Evolutionary conservation across 2,888 invertebrate species (phyloP).

Genomic region (Ornithoptera alexandrae): DNA sequence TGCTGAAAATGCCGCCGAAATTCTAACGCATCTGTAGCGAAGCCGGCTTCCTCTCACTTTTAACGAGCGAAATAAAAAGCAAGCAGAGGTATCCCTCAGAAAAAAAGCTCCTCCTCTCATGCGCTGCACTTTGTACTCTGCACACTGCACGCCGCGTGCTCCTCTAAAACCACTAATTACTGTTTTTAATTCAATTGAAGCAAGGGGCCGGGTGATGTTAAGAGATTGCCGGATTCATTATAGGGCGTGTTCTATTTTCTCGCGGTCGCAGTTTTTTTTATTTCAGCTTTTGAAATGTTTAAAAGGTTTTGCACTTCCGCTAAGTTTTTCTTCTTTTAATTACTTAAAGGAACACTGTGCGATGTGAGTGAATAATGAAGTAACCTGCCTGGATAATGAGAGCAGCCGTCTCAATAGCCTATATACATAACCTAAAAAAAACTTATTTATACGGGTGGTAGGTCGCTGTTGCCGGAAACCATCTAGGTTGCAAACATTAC

Average conservation of each 20-base stretch:
- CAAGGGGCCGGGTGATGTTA: conserved; percentile 28
- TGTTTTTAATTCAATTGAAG: conserved; percentile 38
- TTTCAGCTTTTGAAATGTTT: not conserved
- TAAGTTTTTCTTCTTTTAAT: conserved; percentile 22
- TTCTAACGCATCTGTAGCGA: too few species aligned
- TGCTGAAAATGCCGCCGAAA: too few species aligned
- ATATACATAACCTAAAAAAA: too few species aligned
- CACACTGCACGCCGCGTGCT: not conserved
- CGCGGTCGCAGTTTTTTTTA: conserved; percentile 1
- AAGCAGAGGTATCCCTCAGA: conserved; percentile 10
- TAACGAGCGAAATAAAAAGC: conserved; percentile 22
- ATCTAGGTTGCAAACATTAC: too few species aligned
- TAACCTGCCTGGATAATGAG: not conserved
- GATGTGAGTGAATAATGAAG: not conserved
- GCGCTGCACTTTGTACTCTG: not conserved
- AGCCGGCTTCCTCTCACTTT: conserved; percentile 5
- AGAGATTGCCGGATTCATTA: conserved; percentile 33
- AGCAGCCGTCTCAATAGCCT: too few species aligned
- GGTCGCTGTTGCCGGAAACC: too few species aligned
- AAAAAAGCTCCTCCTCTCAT: conserved; percentile 19
- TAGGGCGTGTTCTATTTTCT: conserved; percentile 6
- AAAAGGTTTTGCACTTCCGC: conserved; percentile 10
- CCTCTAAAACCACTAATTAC: conserved; percentile 38
- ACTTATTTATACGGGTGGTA: too few species aligned
- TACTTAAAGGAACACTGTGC: not conserved